Conservation (phyloP, 2,888 invertebrate species). For the Spicauda simplicius region DNA sequence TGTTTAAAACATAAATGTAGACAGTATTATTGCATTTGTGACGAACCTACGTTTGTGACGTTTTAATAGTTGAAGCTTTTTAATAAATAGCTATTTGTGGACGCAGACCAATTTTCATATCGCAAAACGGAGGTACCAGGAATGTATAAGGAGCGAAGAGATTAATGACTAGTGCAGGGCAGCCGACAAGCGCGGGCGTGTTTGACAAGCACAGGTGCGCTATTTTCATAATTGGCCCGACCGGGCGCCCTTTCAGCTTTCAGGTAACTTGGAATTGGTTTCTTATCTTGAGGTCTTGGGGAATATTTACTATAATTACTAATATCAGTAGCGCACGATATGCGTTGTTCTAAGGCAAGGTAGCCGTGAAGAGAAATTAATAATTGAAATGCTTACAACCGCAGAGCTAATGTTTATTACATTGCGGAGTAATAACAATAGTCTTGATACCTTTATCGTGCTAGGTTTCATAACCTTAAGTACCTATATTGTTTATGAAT, state of each 20-base stretch:
- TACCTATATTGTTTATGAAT: no score
- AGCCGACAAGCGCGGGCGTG: slow-evolving; percentile 78
- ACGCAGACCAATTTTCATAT: slow-evolving; percentile 57
- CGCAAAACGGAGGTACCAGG: slow-evolving; percentile 64
- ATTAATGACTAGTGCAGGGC: slow-evolving; percentile 74
- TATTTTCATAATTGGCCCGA: slow-evolving; percentile 84
- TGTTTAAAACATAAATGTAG: no score
- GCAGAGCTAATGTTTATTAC: no score
- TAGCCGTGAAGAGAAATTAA: no score
- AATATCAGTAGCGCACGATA: background rate
- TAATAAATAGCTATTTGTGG: slow-evolving; percentile 25
- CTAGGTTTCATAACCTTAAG: no score
- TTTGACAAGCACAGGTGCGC: slow-evolving; percentile 84
- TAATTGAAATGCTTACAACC: no score
- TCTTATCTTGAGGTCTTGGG: slow-evolving; percentile 24
- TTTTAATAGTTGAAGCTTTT: background rate
- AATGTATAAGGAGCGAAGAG: slow-evolving; percentile 77
- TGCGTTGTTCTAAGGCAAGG: background rate
- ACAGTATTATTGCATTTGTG: no score
- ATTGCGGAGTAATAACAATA: no score
- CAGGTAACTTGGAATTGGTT: slow-evolving; percentile 46
- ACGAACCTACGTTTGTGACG: no score
- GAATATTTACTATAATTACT: slow-evolving; percentile 1
- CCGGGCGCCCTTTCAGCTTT: slow-evolving; percentile 78
- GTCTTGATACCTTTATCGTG: no score